Percentiles rank a stretch among this genome's conserved stretches.
These are phyloP conservation scores for Drosophila paulistorum DNA, from an alignment of 1,140 invertebrate species.

Conservation along the genomic window DNA sequence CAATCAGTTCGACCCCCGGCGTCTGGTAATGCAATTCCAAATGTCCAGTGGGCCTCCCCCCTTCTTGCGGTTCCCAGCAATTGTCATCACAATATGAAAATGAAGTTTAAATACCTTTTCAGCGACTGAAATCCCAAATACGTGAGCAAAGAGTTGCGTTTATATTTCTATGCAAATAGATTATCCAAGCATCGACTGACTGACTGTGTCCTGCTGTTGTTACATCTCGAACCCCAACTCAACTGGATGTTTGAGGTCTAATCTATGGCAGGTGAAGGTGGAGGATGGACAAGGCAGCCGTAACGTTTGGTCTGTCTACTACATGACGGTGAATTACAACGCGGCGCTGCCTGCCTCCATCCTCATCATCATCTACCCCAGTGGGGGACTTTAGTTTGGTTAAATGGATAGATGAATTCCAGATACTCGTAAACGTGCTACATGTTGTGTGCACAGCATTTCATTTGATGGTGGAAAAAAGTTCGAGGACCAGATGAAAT, in stretches of 20 bases:
- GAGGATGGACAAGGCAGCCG: slow-evolving; percentile 3
- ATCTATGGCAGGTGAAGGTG: neutral
- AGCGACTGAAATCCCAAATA: slow-evolving; percentile 69
- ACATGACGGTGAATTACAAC: slow-evolving; percentile 12
- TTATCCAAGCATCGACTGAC: slow-evolving; percentile 36
- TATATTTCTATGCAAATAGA: neutral
- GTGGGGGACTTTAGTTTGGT: neutral
- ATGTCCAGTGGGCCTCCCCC: slow-evolving; percentile 23
- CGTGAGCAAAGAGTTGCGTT: slow-evolving; percentile 64
- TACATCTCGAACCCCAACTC: neutral
- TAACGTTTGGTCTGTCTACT: neutral
- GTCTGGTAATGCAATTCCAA: slow-evolving; percentile 33
- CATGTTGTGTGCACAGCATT: slow-evolving; percentile 65
- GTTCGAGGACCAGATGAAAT: slow-evolving; percentile 26
- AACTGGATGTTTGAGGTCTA: neutral
- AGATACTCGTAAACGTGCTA: slow-evolving; percentile 70
- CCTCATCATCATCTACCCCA: neutral
- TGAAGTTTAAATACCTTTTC: slow-evolving; percentile 67
- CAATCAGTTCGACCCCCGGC: neutral
- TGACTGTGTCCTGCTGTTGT: slow-evolving; percentile 26
- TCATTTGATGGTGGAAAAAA: slow-evolving; percentile 63
- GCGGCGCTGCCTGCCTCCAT: neutral
- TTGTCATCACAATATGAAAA: slow-evolving; percentile 68
- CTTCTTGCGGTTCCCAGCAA: neutral
- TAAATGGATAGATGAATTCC: slow-evolving; percentile 19